Conservation (phyloP, 2,113 vertebrate species). For the Cryptomyrus ogoouensis region DNA sequence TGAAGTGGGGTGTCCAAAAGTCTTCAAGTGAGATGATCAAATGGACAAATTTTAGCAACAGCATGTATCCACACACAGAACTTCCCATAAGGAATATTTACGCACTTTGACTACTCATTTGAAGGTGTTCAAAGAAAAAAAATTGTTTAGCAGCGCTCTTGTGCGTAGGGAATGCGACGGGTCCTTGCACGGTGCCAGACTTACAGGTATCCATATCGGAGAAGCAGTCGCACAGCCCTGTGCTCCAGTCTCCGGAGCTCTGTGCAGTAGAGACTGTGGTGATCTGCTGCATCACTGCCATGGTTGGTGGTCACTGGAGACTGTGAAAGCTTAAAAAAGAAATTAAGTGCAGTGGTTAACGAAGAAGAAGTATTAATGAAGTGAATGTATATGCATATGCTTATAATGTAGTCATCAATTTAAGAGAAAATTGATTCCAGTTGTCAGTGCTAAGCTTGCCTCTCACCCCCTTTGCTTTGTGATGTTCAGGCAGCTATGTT, state of each 20-base stretch:
- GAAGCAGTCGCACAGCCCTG: constrained; percentile 56
- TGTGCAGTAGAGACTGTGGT: neutral
- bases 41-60: neutral
- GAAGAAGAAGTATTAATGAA: neutral
- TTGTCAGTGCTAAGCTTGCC: neutral
- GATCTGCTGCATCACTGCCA: constrained; percentile 44
- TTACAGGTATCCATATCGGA: constrained; percentile 57
- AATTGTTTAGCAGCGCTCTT: neutral
- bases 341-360: neutral
- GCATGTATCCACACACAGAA: neutral
- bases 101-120: neutral
- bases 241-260: constrained; percentile 44
- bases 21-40: neutral
- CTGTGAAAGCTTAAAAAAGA: neutral
- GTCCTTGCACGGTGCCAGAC: constrained; percentile 7
- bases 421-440: neutral
- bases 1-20: neutral
- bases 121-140: neutral
- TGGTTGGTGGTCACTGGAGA: constrained; percentile 24
- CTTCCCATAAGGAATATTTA: neutral
- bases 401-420: neutral
- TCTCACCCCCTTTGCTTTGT: neutral
- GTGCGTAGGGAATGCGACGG: neutral
- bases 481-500: neutral
- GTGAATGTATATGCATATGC: neutral